Conservation (phyloP, 2,888 invertebrate species). For the Papilio gigon region DNA sequence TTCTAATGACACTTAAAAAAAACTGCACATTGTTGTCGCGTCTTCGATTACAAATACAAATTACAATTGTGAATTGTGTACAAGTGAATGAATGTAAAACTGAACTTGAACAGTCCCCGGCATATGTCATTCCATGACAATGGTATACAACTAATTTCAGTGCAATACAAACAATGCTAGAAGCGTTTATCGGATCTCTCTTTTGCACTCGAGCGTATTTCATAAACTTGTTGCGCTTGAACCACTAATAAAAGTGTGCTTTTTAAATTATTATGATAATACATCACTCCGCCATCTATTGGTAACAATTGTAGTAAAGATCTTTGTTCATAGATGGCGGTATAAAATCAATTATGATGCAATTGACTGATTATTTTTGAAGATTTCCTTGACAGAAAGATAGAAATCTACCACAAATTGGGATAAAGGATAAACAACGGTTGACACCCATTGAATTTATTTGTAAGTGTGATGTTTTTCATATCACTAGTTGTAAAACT, state of each 20-base stretch:
- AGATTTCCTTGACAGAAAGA: neutral
- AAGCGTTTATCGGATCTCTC: conserved; percentile 56
- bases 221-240: neutral
- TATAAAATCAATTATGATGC: conserved; percentile 47
- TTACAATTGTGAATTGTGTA: conserved; percentile 24
- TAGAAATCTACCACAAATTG: no score
- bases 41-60: conserved; percentile 23
- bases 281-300: conserved; percentile 45
- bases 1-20: conserved; percentile 39
- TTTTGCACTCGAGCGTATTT: conserved; percentile 50
- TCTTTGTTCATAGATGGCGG: conserved; percentile 55
- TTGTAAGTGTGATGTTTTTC: no score
- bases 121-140: conserved; percentile 44
- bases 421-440: no score
- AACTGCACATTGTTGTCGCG: conserved; percentile 5
- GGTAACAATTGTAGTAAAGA: conserved; percentile 26
- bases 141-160: conserved; percentile 41
- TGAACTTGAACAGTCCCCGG: conserved; percentile 21
- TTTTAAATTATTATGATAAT: conserved; percentile 39
- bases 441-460: no score
- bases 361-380: neutral
- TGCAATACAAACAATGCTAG: conserved; percentile 38
- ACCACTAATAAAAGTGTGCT: conserved; percentile 39
- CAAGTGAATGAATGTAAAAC: conserved; percentile 21
- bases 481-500: no score